phyloP scores from a whole-genome alignment of 2,113 vertebrate species.

The Caretta caretta region DNA sequence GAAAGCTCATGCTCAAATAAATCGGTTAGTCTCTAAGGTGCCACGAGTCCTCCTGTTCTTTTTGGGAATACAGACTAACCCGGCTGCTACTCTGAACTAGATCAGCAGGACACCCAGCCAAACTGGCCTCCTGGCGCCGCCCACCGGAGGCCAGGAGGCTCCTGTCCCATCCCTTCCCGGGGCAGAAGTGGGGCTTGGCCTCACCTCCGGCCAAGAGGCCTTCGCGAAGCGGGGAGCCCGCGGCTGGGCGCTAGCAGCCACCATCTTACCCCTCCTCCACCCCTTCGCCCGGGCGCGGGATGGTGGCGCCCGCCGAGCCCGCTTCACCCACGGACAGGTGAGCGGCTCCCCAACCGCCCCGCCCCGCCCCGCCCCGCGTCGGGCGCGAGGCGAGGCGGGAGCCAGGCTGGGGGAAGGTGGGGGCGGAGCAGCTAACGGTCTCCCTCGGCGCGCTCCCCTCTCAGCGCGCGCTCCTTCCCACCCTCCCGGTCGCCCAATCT shows the following conservation, averaged over 20 bases:
- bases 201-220: background rate
- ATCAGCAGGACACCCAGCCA: no score
- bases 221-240: background rate
- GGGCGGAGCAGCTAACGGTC: background rate
- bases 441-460: no score
- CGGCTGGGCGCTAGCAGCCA: accelerated
- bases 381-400: background rate
- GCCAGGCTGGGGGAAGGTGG: no score
- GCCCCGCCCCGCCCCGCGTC: background rate
- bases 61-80: no score
- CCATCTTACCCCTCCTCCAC: background rate
- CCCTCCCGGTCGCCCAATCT: no score
- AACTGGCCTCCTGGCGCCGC: background rate
- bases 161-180: background rate
- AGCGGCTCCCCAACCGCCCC: background rate
- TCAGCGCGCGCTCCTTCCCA: background rate
- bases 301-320: background rate
- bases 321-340: no score
- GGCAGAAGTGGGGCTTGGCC: background rate
- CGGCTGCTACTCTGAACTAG: no score
- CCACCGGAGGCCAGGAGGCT: no score
- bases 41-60: no score
- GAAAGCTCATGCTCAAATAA: no score
- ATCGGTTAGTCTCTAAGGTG: no score
- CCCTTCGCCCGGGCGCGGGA: background rate